Base-by-base conservation (phyloP, 2,797 vertebrate species). In the Cyprinodon diabolis region DNA sequence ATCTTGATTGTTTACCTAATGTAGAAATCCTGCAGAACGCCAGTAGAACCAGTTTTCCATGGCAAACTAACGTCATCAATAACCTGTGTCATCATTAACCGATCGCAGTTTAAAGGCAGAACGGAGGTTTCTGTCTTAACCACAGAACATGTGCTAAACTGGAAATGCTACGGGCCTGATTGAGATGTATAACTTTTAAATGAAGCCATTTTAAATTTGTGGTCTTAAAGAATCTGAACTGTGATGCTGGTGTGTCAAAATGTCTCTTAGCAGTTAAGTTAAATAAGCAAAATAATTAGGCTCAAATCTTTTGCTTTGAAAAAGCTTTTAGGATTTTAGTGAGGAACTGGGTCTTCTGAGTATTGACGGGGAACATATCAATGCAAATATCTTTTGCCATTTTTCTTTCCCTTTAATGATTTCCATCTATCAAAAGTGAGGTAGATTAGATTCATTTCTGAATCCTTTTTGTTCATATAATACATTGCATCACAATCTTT, bases 1-100 rank as follows among this genome's bases (percentile, higher is more conserved):
- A 35, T 49, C 51, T 56, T 12, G 0, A 63, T 72, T 75, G 69
- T 66, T 86, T 80, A 86, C 74, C 62, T 69, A 62, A 74, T 48
- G 6, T 17, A 72, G 4, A 54, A 13, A 47, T 65, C 48, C 14
- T 21, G 60, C 37, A 63, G 47, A 43, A 73, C 68, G 84, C 84
- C 79, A 80, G 81, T 68, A 35, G 69, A 57, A 58, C 76, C 57
- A 17, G 77, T 86, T 88, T 91, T 89, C 87, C 84, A 82, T 57
- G 11, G 72, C 15, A 40, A 77, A 89, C 58, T 66, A 68, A 69
- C 82, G 58, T 90, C 87, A 86, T 66, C 55, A 40, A 56, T 80
- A 17, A 74, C 57, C 48, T 66, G 68, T 75, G 54, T 88, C 80
- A 82, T 56, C 60, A 47, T 65, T 82, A 43, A 74, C 63, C 51